phyloP scores from a whole-genome alignment of 2,113 vertebrate species.

The Rhombomys opimus region DNA sequence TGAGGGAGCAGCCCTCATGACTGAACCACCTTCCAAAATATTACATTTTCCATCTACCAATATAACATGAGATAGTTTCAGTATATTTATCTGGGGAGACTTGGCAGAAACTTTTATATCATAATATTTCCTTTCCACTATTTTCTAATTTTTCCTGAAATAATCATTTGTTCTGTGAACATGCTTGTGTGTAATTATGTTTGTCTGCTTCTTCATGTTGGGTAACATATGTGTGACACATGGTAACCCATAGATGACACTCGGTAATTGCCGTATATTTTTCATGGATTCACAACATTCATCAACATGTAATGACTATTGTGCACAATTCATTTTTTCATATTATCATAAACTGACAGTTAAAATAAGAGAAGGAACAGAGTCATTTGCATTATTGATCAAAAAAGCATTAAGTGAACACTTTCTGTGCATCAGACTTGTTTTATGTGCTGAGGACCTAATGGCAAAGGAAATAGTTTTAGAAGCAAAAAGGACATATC shows the following conservation, averaged over 20 bases:
- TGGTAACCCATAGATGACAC: not conserved
- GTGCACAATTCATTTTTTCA: not conserved
- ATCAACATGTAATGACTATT: not conserved
- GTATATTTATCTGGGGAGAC: not conserved
- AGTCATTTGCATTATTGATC: not conserved
- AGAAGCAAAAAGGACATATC: not conserved
- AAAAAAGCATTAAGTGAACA: not conserved
- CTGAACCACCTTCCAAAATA: not conserved
- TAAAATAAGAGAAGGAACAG: not conserved
- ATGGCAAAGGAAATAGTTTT: not conserved
- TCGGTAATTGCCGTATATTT: not conserved
- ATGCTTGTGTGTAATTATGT: fast-evolving
- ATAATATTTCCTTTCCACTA: not conserved
- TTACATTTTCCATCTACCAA: not conserved
- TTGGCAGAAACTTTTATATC: not conserved
- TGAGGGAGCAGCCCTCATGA: not conserved
- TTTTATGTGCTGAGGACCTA: not conserved
- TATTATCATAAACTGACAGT: not conserved
- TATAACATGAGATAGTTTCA: not conserved
- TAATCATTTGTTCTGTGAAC: not conserved
- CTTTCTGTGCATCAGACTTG: not conserved
- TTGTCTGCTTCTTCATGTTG: not conserved
- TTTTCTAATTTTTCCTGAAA: not conserved
- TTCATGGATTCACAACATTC: not conserved
- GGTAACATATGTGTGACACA: not conserved